Percentiles rank a stretch among this genome's conserved stretches.
These are phyloP conservation scores for Umimayanthus kanabou DNA, from an alignment of 92 coral and sea anemone species.

Conservation along the genomic window DNA sequence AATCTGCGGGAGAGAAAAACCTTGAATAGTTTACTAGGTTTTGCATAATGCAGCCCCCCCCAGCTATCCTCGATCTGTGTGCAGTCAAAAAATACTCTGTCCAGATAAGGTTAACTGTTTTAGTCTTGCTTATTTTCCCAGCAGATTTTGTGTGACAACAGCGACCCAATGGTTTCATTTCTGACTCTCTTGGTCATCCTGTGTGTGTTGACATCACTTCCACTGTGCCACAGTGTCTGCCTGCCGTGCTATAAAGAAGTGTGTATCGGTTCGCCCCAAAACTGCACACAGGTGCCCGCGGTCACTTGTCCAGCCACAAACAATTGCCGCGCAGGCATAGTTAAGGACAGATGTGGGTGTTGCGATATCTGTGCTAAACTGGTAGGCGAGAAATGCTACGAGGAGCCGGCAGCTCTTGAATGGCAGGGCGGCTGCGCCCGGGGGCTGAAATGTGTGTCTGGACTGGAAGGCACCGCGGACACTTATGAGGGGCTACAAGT, in stretches of 20 bases:
- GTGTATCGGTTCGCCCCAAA: background rate
- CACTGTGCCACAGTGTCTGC: slow-evolving; percentile 2
- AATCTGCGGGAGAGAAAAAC: too few relatives aligned
- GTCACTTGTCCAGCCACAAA: slow-evolving; percentile 54
- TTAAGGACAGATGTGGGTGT: slow-evolving; percentile 73
- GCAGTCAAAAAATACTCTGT: background rate
- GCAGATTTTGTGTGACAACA: background rate
- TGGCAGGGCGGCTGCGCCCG: slow-evolving; percentile 53
- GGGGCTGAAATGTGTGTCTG: slow-evolving; percentile 53
- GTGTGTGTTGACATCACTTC: slow-evolving; percentile 8
- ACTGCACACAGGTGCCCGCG: slow-evolving; percentile 44
- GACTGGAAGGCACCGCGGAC: slow-evolving; percentile 49
- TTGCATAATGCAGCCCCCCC: too few relatives aligned
- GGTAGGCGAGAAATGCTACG: slow-evolving; percentile 67
- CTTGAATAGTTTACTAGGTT: too few relatives aligned
- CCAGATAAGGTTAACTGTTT: background rate
- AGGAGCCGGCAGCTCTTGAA: slow-evolving; percentile 41
- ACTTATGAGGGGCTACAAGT: slow-evolving; percentile 45
- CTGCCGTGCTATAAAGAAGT: slow-evolving; percentile 30
- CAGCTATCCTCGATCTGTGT: too few relatives aligned
- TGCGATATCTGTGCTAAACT: slow-evolving; percentile 68
- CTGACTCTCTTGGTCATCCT: slow-evolving; percentile 1
- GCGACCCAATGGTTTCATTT: slow-evolving; percentile 4
- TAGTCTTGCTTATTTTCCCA: background rate
- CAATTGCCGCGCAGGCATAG: slow-evolving; percentile 61